Evolutionary conservation across 2,113 vertebrate genomes (phyloP).

Genomic region (Myotis davidii): DNA sequence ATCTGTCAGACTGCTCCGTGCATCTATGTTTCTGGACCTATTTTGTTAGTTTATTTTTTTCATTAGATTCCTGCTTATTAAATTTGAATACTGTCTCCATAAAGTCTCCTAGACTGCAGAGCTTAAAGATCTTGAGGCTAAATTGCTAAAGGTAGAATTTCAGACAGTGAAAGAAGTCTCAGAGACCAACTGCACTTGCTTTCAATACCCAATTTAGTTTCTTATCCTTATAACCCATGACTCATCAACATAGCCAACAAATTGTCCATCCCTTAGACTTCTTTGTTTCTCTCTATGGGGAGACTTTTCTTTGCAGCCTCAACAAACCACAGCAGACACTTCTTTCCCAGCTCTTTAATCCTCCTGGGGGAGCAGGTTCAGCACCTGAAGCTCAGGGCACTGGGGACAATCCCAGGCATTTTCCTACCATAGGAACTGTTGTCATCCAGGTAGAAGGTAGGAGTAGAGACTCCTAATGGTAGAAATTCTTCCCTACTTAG

Average conservation of each 20-base stretch:
- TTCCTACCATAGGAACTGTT: not conserved
- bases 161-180: not conserved
- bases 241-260: not conserved
- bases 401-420: not conserved
- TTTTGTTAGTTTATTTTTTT: too few relatives aligned
- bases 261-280: not conserved
- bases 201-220: not conserved
- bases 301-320: not conserved
- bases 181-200: not conserved
- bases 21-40: too few relatives aligned
- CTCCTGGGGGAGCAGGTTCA: not conserved
- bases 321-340: not conserved
- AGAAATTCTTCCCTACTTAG: not conserved
- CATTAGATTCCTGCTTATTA: not conserved
- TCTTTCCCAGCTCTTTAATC: not conserved
- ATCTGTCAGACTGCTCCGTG: too few relatives aligned
- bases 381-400: not conserved
- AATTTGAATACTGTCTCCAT: not conserved
- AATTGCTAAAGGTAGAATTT: not conserved
- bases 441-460: not conserved
- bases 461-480: not conserved
- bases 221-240: not conserved
- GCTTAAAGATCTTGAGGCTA: not conserved
- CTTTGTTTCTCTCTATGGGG: not conserved
- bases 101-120: not conserved